Base-by-base conservation (phyloP, 2,888 invertebrate species). In the Zygothrica quintamaculata region DNA sequence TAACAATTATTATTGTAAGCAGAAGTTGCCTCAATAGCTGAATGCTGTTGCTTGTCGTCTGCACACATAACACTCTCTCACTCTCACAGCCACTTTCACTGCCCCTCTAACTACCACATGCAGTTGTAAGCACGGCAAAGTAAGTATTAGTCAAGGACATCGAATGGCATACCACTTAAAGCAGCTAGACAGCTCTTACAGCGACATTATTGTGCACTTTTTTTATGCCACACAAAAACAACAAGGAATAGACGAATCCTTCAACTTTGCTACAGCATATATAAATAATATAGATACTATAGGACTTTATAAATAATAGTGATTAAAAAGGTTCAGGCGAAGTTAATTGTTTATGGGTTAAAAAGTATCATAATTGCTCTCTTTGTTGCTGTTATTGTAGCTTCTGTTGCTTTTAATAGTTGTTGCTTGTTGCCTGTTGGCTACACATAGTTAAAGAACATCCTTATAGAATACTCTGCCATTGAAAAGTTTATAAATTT, bases 1-100 rank as follows among this genome's bases (percentile, higher is more conserved):
- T 86, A 86, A 81, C 87, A 81, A 80, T 84, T 84, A 87, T 86
- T 88, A 79, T 79, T 78, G 85, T 86, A 76, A 84, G 79, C 78
- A 67, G 67, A 80, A 80, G 84, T 80, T 80, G 78, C 34, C 61
- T 65, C 65, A 60, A 69, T 74, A 48, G 72, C 55, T 58, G 50
- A 62, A 43, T 64, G 70, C 70, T 70, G 62, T 76, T 76, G 69
- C 77, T 69, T 73, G 84, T 84, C 78, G 79, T 78, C 81, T 81
- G 79, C 40, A 56, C 56, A 37, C n/a, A 64, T 52, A 52, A 59
- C 2, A 29, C 31, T 25, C 12, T 31, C 22, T 37, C 13, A 43
- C 18, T 22, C 40, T 18, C 13, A 39, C n/a, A 42, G 22, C 47
- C 29, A 52, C 29, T 37, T 25, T n/a, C n/a, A n/a, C 46, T 6